A percentile compares a stretch with the other conserved stretches of the same genome.
Conservation (phyloP, 2,113 vertebrate species). For the Rhombomys opimus region DNA sequence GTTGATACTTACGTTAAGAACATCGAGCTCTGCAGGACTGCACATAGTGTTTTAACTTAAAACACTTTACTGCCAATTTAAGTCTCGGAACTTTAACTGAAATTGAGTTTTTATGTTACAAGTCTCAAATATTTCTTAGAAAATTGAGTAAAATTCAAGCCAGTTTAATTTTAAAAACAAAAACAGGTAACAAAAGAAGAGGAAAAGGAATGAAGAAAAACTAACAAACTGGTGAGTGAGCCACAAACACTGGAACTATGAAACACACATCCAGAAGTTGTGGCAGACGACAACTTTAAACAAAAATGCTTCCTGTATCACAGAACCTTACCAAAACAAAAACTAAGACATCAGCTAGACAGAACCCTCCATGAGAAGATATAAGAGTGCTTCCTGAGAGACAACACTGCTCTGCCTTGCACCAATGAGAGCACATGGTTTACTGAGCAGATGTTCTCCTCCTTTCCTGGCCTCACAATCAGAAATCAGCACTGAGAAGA, state of each 20-base stretch:
- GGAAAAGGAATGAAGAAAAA: not conserved
- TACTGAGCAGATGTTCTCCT: not conserved
- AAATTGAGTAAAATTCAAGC: conserved; percentile 52
- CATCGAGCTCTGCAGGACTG: conserved; percentile 59
- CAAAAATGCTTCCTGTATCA: conserved; percentile 16
- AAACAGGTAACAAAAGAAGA: conserved; percentile 47
- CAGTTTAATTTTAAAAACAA: conserved; percentile 58
- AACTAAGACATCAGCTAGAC: not conserved
- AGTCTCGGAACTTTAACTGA: conserved; percentile 63
- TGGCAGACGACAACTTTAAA: not conserved
- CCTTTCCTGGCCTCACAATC: not conserved
- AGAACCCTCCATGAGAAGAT: not conserved
- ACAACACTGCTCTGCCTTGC: not conserved
- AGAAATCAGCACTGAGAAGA: not conserved
- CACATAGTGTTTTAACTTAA: conserved; percentile 30
- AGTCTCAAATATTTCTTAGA: conserved; percentile 56
- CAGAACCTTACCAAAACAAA: conserved; percentile 39
- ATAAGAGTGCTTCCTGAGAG: not conserved
- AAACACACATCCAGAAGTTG: conserved; percentile 36
- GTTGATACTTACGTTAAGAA: conserved; percentile 67
- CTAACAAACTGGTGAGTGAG: conserved; percentile 26
- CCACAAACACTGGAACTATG: conserved; percentile 31
- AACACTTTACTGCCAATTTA: conserved; percentile 52
- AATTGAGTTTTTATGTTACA: conserved; percentile 61
- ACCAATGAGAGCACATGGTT: not conserved